Evolutionary conservation across 2,797 vertebrate species (phyloP).

Genomic region (Melanotaenia trifasciata): DNA sequence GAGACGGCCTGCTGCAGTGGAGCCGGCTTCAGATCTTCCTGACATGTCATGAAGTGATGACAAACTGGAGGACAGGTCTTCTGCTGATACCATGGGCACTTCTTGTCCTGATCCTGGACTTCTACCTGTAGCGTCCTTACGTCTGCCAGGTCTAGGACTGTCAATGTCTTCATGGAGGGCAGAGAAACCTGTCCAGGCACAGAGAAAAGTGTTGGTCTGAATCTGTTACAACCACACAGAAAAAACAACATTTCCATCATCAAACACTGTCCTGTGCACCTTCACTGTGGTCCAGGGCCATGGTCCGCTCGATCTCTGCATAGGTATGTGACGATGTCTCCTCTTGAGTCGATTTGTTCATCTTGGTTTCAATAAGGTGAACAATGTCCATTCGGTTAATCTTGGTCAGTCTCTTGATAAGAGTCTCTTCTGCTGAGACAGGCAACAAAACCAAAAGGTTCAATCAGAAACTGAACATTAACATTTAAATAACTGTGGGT

Average conservation of each 20-base stretch:
- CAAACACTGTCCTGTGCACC: constrained; percentile 75
- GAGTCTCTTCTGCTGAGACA: constrained; percentile 82
- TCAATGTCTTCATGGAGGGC: constrained; percentile 91
- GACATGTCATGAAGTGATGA: constrained; percentile 87
- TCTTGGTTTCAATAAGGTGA: constrained; percentile 91
- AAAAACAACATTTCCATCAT: background rate
- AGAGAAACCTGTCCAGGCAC: constrained; percentile 86
- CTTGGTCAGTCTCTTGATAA: constrained; percentile 92
- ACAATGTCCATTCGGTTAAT: constrained; percentile 99
- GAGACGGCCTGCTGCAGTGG: constrained; percentile 76
- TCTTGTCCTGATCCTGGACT: constrained; percentile 74
- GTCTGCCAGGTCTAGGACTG: constrained; percentile 82
- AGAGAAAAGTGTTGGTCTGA: background rate
- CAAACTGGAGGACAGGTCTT: constrained; percentile 90
- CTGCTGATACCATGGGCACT: constrained; percentile 91
- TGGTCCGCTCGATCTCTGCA: constrained; percentile 91
- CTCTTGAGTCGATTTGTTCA: constrained; percentile 81
- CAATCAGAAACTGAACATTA: background rate
- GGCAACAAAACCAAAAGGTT: constrained; percentile 3
- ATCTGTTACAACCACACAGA: background rate
- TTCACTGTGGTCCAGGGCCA: constrained; percentile 92
- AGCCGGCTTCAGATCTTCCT: constrained; percentile 80
- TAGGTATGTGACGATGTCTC: constrained; percentile 86
- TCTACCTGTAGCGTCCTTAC: constrained; percentile 43
- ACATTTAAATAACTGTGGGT: background rate